Evolutionary conservation across 1,140 invertebrate genomes (phyloP).

Genomic region (Cherax destructor): DNA sequence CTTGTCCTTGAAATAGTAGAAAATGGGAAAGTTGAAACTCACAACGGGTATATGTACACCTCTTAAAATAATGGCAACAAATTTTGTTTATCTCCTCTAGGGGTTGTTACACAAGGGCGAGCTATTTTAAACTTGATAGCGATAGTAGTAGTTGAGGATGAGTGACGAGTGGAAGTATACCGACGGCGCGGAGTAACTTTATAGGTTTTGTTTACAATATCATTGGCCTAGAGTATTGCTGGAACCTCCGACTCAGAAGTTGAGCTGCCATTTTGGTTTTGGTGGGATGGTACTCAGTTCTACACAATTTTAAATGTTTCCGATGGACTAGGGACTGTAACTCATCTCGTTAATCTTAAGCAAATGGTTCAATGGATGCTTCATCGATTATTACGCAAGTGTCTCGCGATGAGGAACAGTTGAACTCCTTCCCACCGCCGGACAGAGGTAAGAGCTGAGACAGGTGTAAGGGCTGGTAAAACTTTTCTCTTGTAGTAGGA

Average conservation of each 20-base stretch:
- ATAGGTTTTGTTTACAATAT: conserved; percentile 45
- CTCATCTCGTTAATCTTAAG: conserved; percentile 72
- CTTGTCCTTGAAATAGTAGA: conserved; percentile 3
- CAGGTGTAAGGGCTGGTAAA: conserved; percentile 28
- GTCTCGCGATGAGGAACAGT: conserved; percentile 95
- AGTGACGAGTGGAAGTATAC: background rate
- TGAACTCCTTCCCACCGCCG: conserved; percentile 88
- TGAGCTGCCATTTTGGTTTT: conserved; percentile 65
- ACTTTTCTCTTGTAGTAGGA: too few species aligned
- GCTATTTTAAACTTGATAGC: background rate
- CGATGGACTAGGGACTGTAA: conserved; percentile 27
- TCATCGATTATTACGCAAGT: conserved; percentile 98
- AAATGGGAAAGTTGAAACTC: background rate
- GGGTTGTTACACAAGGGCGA: background rate
- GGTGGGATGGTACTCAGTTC: conserved; percentile 27
- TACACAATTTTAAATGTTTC: conserved; percentile 49
- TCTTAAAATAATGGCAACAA: background rate
- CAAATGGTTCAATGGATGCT: conserved; percentile 96
- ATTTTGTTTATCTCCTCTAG: background rate
- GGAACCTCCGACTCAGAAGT: conserved; percentile 45
- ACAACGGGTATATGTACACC: background rate
- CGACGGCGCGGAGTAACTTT: background rate
- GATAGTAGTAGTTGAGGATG: background rate
- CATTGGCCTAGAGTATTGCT: background rate
- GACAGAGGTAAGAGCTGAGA: conserved; percentile 85